Evolutionary conservation across 2,888 invertebrate genomes (phyloP).

Genomic region (Sphinx pinastri): DNA sequence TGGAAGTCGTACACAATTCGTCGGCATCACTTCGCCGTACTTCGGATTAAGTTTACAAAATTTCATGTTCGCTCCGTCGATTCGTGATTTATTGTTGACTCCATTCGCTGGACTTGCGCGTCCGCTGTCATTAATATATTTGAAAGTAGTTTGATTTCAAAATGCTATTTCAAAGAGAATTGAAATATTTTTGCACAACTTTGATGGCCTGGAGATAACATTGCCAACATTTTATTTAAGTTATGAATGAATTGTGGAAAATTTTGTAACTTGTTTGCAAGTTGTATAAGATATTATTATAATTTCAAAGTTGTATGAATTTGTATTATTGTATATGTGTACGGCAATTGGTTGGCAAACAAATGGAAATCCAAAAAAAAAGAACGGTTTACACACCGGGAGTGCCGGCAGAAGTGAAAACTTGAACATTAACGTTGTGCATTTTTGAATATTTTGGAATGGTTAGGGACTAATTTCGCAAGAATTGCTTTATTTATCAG

Average conservation of each 20-base stretch:
- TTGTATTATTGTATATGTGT: too few relatives aligned
- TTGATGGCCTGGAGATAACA: not conserved
- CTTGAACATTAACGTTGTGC: too few relatives aligned
- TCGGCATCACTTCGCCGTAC: conserved; percentile 56
- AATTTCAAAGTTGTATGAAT: too few relatives aligned
- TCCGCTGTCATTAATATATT: conserved; percentile 39
- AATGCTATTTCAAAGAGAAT: conserved; percentile 23
- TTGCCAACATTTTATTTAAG: conserved; percentile 3
- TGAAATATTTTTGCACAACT: conserved; percentile 18
- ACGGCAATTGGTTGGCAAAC: too few relatives aligned
- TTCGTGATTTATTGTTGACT: conserved; percentile 54
- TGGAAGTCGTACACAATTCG: conserved; percentile 59
- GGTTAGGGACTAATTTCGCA: too few relatives aligned
- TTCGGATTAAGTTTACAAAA: conserved; percentile 63
- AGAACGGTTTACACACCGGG: too few relatives aligned
- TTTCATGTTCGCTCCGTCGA: conserved; percentile 54
- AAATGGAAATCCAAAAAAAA: too few relatives aligned
- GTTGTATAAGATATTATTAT: too few relatives aligned
- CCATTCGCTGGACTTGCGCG: conserved; percentile 38
- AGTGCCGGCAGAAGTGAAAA: too few relatives aligned
- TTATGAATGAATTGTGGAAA: not conserved
- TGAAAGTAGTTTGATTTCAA: conserved; percentile 26
- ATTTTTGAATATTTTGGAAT: too few relatives aligned
- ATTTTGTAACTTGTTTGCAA: not conserved
- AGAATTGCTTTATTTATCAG: too few relatives aligned